Evolutionary conservation across 2,888 invertebrate species (phyloP), one percentile per base, ranked within the genome.

Genomic region (Griposia aprilina): DNA sequence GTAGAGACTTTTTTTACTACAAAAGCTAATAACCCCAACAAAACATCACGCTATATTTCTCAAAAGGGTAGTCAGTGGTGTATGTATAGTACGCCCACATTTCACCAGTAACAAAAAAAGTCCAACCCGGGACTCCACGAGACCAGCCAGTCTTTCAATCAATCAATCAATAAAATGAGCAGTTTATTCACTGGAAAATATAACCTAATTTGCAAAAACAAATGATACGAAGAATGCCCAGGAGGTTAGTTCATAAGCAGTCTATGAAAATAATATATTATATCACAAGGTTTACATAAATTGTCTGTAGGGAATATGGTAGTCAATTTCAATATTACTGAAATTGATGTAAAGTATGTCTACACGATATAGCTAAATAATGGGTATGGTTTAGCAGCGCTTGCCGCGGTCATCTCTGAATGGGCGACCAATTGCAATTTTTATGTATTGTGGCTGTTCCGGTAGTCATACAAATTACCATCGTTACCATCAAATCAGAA

Each of bases 291-390:
- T 10, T 60, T 55, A 60, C 30, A 48, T 81, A 81, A 66, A 55
- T 73, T 6, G 74, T 60, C 74, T 60, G 4, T 66, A 4, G 81
- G 74, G 81, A 81, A 7, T 52, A 50, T 10, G 36, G 17, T 36
- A 2, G 30, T 26, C n/a, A 74, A 74, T 11, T 66, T 41, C 73
- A 36, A 13, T 48, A 59, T 73, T 73, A 79, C 23, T 59, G 20
- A 81, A 66, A 81, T 66, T 55, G 23, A 81, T 52, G 30, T 52
- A 20, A 59, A 59, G 20, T 72, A 36, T 45, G 0, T 59, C 10
- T n/a, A 11, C 55, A 57, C 50, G 57, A n/a, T 45, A 76, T 20
- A n/a, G 36, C 41, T 45, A 23, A n/a, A 41, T 69, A 57, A 55
- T 17, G 17, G 55, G 13, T 41, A 20, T 20, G 5, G 20, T 20